Conservation (phyloP, 2,113 vertebrate genomes). For the Phalacrocorax carbo region DNA sequence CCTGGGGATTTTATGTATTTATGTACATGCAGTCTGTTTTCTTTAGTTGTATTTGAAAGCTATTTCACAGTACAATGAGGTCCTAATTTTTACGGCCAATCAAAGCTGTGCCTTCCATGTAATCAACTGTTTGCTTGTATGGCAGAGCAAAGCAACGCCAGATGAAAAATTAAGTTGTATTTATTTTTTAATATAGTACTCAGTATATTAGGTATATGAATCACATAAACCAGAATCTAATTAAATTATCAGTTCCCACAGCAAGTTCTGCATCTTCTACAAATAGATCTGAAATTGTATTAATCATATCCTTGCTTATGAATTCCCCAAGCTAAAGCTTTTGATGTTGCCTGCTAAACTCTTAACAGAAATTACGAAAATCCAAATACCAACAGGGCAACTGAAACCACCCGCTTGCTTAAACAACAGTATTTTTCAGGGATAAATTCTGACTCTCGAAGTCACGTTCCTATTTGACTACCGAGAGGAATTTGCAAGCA, state of each 20-base stretch:
- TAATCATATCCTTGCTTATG: slow-evolving; percentile 27
- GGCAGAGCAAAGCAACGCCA: slow-evolving; percentile 15
- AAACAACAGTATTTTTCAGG: not conserved
- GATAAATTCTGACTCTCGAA: not conserved
- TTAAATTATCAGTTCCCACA: slow-evolving; percentile 51
- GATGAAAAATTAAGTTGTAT: slow-evolving; percentile 51
- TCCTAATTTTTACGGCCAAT: slow-evolving; percentile 46
- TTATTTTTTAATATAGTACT: slow-evolving; percentile 50
- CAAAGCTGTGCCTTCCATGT: slow-evolving; percentile 2
- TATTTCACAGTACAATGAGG: slow-evolving; percentile 26
- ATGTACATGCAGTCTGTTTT: not conserved
- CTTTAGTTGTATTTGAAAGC: slow-evolving; percentile 12
- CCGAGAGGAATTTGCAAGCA: not conserved
- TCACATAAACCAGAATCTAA: slow-evolving; percentile 50
- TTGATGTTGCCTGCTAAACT: slow-evolving; percentile 34
- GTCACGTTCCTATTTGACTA: not conserved
- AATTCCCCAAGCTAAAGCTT: slow-evolving; percentile 42
- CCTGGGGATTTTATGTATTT: not conserved
- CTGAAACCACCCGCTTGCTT: not conserved
- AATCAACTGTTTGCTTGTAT: slow-evolving; percentile 34
- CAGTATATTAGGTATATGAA: slow-evolving; percentile 42
- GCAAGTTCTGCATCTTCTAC: slow-evolving; percentile 47
- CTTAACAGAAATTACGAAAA: slow-evolving; percentile 10
- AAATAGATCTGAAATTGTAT: slow-evolving; percentile 46
- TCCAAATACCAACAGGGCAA: slow-evolving; percentile 1